A percentile compares a stretch with the other conserved stretches of the same genome.
phyloP scores from a whole-genome alignment of 2,888 invertebrate species.

The Athalia cordata region DNA sequence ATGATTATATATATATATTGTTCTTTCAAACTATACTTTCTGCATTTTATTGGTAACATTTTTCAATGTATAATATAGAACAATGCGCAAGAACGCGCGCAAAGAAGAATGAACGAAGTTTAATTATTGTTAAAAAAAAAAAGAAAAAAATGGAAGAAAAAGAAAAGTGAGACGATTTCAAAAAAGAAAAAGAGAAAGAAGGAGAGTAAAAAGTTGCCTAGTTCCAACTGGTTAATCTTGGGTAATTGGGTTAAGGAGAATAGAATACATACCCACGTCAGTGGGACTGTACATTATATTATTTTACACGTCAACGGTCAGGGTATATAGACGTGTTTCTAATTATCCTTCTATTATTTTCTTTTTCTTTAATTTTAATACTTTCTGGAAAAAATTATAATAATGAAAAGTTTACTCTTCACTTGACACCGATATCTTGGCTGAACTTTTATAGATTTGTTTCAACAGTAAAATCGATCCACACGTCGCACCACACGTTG shows the following conservation, averaged over 20 bases:
- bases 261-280: slow-evolving; percentile 29
- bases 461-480: not conserved
- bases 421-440: slow-evolving; percentile 36
- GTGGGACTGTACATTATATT: slow-evolving; percentile 5
- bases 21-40: no score
- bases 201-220: slow-evolving; percentile 38
- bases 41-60: no score
- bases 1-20: no score
- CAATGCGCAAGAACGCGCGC: not conserved
- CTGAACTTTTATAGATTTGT: not conserved
- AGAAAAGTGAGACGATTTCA: slow-evolving; percentile 15
- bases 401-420: not conserved
- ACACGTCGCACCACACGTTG: no score
- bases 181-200: slow-evolving; percentile 33
- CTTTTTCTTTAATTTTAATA: no score
- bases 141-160: slow-evolving; percentile 11
- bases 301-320: not conserved
- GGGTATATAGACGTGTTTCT: slow-evolving; percentile 18
- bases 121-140: no score
- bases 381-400: not conserved
- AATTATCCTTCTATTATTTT: slow-evolving; percentile 7
- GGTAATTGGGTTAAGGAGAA: slow-evolving; percentile 42
- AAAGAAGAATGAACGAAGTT: not conserved
- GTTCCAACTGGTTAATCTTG: slow-evolving; percentile 37
- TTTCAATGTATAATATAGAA: no score